These are phyloP conservation scores for Ptychadena robeensis DNA, from an alignment of 2,797 vertebrate genomes.

Conservation along the genomic window DNA sequence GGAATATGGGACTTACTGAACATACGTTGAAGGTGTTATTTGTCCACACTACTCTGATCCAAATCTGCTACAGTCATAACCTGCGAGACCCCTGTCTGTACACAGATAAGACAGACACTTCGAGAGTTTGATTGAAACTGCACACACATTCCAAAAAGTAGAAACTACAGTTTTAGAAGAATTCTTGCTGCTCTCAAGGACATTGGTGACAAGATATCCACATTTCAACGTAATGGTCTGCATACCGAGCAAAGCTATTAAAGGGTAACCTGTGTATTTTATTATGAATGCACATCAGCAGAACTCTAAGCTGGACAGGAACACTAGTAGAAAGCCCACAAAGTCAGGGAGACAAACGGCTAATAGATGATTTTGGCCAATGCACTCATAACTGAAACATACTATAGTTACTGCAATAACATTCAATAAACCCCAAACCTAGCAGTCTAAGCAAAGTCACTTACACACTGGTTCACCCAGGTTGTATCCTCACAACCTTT, in stretches of 20 bases:
- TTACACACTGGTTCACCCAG: too few relatives aligned
- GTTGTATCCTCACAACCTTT: too few relatives aligned
- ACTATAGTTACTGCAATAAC: too few relatives aligned
- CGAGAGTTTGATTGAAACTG: neutral
- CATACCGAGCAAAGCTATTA: neutral
- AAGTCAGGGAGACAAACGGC: too few relatives aligned
- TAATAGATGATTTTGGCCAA: neutral
- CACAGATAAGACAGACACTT: constrained; percentile 27
- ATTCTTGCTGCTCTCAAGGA: neutral
- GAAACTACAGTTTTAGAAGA: neutral
- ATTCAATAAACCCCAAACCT: too few relatives aligned
- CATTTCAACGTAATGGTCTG: neutral
- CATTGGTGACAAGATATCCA: neutral
- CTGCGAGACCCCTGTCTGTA: constrained; percentile 9
- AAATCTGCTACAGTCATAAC: constrained; percentile 40
- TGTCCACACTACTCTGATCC: constrained; percentile 39
- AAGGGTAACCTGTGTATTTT: too few relatives aligned
- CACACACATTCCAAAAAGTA: neutral
- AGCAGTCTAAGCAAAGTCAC: too few relatives aligned
- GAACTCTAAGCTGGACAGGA: too few relatives aligned
- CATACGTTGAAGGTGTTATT: constrained; percentile 44
- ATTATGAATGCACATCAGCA: too few relatives aligned
- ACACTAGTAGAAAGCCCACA: too few relatives aligned
- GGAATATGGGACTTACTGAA: constrained; percentile 35
- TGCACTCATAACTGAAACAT: too few relatives aligned